These are phyloP conservation scores for Willisornis vidua DNA, from an alignment of 2,113 vertebrate genomes.

Conservation along the genomic window DNA sequence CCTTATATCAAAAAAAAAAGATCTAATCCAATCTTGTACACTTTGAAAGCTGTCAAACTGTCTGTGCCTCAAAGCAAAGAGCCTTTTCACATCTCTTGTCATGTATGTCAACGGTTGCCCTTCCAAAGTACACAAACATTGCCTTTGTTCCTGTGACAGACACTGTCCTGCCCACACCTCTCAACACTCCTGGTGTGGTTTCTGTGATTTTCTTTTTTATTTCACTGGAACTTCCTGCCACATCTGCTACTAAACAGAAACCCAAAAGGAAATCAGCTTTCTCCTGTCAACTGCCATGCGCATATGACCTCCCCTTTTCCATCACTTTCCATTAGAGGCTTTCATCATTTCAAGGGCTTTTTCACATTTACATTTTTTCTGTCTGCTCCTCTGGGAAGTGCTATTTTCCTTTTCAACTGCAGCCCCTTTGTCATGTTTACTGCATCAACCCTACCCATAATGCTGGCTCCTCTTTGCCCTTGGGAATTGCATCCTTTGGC, in stretches of 20 bases:
- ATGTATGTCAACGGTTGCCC: not conserved
- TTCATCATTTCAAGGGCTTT: not conserved
- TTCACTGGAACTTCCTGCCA: not conserved
- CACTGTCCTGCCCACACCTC: not conserved
- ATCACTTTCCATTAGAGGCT: not conserved
- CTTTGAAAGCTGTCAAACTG: not conserved
- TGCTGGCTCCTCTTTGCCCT: not conserved
- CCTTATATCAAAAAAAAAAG: not conserved
- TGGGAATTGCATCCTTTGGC: not conserved
- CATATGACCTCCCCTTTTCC: not conserved
- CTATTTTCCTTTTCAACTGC: not conserved
- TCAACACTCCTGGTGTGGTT: not conserved
- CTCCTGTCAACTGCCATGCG: not conserved
- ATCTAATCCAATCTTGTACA: accelerated
- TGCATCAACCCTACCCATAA: accelerated
- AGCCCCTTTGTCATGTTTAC: not conserved
- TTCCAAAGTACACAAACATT: not conserved
- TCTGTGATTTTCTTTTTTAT: not conserved
- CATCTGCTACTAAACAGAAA: not conserved
- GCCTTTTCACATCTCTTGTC: not conserved
- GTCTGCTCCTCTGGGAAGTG: not conserved
- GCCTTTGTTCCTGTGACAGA: constrained; percentile 18
- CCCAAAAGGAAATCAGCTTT: not conserved
- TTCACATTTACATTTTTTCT: not conserved
- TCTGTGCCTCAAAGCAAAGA: not conserved